Conservation (phyloP, 2,797 vertebrate species). For the Molossus molossus region DNA sequence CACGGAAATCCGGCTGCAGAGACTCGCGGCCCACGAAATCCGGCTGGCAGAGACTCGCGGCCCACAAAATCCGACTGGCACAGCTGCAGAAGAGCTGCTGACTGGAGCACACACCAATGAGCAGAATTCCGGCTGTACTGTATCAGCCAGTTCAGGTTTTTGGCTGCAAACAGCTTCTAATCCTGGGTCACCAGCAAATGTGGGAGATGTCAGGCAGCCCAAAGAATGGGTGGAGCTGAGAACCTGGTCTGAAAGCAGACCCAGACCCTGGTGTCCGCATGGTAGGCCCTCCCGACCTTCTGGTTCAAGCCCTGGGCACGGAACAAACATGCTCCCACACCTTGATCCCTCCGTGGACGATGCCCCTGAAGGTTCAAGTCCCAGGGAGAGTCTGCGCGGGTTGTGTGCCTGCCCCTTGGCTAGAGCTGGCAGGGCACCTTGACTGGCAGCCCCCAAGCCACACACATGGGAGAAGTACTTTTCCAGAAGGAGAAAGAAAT, state of each 20-base stretch:
- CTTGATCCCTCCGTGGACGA: background rate
- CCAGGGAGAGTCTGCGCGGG: background rate
- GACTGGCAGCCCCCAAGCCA: no score
- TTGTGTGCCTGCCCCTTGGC: no score
- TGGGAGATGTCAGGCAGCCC: background rate
- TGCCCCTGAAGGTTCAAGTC: no score
- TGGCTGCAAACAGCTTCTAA: background rate
- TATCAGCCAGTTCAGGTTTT: accelerated
- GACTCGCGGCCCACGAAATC: no score
- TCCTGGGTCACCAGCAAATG: background rate
- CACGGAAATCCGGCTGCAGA: no score
- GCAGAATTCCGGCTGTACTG: accelerated
- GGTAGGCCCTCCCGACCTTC: no score
- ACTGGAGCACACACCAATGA: accelerated
- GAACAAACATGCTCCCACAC: no score
- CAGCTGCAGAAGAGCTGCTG: no score
- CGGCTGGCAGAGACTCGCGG: no score
- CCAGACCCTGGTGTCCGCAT: background rate
- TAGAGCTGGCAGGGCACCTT: no score
- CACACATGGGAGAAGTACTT: accelerated
- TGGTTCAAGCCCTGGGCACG: accelerated
- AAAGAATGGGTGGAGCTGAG: background rate
- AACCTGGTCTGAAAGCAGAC: background rate
- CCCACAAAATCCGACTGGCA: no score
- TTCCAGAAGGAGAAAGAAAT: background rate